A percentile compares a stretch with the other conserved stretches of the same genome.
phyloP scores from a whole-genome alignment of 2,797 vertebrate species.

The Mallotus villosus region DNA sequence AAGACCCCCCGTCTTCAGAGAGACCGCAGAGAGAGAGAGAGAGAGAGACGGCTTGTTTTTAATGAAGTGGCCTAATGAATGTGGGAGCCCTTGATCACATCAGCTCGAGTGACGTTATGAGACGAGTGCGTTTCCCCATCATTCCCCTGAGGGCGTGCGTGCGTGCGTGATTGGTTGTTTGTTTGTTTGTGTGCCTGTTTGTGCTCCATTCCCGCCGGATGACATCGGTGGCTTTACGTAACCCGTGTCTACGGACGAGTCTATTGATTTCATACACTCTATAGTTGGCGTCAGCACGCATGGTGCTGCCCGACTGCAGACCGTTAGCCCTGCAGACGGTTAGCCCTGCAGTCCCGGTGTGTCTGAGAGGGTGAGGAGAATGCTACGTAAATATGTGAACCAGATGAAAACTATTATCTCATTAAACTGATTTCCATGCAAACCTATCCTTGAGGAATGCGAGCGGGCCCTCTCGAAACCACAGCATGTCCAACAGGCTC shows the following conservation, averaged over 20 bases:
- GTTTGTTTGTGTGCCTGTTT: not conserved
- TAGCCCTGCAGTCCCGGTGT: not conserved
- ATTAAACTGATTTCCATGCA: slow-evolving; percentile 45
- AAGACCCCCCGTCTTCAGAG: slow-evolving; percentile 5
- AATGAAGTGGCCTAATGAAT: slow-evolving; percentile 11
- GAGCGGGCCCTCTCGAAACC: slow-evolving; percentile 25
- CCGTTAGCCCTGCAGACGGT: no score
- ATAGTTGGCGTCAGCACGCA: not conserved
- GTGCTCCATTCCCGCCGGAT: not conserved
- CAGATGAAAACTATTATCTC: slow-evolving; percentile 52
- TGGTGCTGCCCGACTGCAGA: not conserved
- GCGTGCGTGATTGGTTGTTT: not conserved
- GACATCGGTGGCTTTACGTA: not conserved
- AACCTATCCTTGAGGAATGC: slow-evolving; percentile 33
- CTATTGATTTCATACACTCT: not conserved
- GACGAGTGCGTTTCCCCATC: slow-evolving; percentile 1
- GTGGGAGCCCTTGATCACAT: not conserved
- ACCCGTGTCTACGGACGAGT: not conserved
- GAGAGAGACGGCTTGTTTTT: slow-evolving; percentile 10
- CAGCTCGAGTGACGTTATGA: no score
- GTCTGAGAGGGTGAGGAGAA: slow-evolving; percentile 12
- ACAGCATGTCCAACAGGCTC: slow-evolving; percentile 27
- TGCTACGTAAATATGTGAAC: slow-evolving; percentile 27
- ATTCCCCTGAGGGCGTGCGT: not conserved
- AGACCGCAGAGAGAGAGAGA: slow-evolving; percentile 11